These are phyloP conservation scores for Marcusenius ussheri DNA, from an alignment of 2,113 vertebrate genomes.

Conservation along the genomic window DNA sequence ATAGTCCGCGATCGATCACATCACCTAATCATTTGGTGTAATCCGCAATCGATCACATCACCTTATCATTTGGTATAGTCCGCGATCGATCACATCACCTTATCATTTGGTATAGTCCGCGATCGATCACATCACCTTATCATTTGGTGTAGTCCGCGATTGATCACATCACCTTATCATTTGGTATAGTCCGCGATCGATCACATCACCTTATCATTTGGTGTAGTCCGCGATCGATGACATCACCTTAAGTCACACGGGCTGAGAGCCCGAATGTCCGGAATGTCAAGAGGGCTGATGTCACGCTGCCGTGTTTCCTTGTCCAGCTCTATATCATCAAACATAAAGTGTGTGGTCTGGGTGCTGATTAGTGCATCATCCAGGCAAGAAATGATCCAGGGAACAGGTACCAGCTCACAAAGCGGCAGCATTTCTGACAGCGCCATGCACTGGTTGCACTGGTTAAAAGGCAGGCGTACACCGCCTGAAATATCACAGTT, in stretches of 20 bases:
- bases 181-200: too few species aligned
- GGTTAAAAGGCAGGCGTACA: background rate
- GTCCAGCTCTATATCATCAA: background rate
- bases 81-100: background rate
- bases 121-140: background rate
- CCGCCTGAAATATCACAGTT: background rate
- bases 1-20: background rate
- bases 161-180: background rate
- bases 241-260: background rate
- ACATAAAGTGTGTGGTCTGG: background rate
- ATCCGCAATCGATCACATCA: background rate
- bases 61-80: too few species aligned
- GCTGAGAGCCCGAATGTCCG: background rate
- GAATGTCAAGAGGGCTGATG: background rate
- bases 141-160: too few species aligned
- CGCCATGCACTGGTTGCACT: background rate
- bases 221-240: too few species aligned
- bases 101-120: too few species aligned
- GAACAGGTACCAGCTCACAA: background rate
- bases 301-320: background rate
- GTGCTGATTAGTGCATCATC: background rate
- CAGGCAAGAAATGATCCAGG: background rate
- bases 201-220: background rate
- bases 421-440: background rate
- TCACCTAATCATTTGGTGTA: background rate